Conservation (phyloP, 2,113 vertebrate species). For the Gavia stellata region DNA sequence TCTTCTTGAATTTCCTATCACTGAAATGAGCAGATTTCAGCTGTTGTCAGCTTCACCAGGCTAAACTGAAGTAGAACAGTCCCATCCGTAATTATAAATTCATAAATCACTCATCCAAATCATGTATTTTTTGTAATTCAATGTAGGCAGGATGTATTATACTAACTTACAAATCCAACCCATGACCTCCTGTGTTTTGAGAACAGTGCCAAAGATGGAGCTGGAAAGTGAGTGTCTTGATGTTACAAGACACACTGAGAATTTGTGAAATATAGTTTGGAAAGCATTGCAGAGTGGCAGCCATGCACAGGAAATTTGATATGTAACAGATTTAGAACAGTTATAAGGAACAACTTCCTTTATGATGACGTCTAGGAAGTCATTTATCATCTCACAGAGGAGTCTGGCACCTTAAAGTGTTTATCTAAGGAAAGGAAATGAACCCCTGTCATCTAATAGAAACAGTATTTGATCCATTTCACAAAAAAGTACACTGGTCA, state of each 20-base stretch:
- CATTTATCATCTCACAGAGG: slow-evolving; percentile 64
- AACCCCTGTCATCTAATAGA: slow-evolving; percentile 62
- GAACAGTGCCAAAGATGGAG: background rate
- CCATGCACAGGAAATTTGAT: slow-evolving; percentile 52
- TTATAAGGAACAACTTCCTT: slow-evolving; percentile 60
- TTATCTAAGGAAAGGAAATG: slow-evolving; percentile 77
- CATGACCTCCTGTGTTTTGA: slow-evolving; percentile 8
- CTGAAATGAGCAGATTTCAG: background rate
- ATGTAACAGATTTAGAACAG: slow-evolving; percentile 54
- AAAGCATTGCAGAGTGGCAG: background rate
- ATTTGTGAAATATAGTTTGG: background rate
- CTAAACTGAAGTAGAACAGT: background rate
- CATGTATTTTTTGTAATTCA: slow-evolving; percentile 41
- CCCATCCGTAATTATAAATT: background rate
- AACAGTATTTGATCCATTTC: slow-evolving; percentile 63
- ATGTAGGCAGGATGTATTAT: slow-evolving; percentile 34
- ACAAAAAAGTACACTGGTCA: slow-evolving; percentile 34
- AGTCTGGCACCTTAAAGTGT: slow-evolving; percentile 73
- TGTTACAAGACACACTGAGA: background rate
- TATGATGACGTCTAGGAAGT: slow-evolving; percentile 71
- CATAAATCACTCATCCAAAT: background rate
- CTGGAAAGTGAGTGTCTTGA: background rate
- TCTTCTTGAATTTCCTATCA: slow-evolving; percentile 21
- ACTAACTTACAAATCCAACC: background rate
- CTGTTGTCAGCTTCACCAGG: background rate